These are phyloP conservation scores for Ifrita kowaldi DNA, from an alignment of 2,113 vertebrate species.

Conservation along the genomic window DNA sequence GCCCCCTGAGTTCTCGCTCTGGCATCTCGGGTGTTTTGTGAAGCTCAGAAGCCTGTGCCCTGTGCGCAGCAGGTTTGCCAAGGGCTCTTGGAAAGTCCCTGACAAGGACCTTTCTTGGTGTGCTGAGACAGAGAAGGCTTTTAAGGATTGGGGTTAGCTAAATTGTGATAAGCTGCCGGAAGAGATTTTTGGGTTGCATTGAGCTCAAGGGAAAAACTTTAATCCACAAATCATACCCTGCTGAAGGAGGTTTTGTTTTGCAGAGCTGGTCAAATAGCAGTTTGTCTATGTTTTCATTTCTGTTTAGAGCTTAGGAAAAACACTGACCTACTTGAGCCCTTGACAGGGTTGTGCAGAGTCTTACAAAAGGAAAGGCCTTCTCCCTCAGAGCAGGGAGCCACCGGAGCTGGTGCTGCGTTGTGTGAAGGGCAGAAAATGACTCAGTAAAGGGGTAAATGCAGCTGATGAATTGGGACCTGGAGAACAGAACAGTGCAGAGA, in stretches of 20 bases:
- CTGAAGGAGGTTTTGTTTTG: conserved; percentile 33
- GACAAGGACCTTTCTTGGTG: conserved; percentile 24
- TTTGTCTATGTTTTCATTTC: neutral
- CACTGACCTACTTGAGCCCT: neutral
- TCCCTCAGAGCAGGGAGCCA: neutral
- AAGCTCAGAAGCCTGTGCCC: neutral
- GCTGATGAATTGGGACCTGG: neutral
- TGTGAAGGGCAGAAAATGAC: neutral
- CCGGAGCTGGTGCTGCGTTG: fast-evolving
- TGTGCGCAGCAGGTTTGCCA: neutral
- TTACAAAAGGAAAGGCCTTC: neutral
- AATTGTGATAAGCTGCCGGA: conserved; percentile 33
- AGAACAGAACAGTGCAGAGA: neutral
- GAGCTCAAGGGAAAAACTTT: conserved; percentile 23
- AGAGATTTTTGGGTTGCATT: conserved; percentile 25
- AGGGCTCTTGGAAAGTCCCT: conserved; percentile 39
- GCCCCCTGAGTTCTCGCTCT: neutral
- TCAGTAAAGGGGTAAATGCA: neutral
- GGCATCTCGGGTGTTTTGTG: neutral
- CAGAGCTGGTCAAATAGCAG: conserved; percentile 1
- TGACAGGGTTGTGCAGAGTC: neutral
- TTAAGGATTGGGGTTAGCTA: conserved; percentile 11
- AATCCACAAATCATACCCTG: conserved; percentile 20
- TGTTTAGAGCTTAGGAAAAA: conserved; percentile 3
- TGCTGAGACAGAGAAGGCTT: neutral